Percentiles rank a stretch among this genome's conserved stretches.
Conservation (phyloP, 2,113 vertebrate species). For the Axis porcinus region DNA sequence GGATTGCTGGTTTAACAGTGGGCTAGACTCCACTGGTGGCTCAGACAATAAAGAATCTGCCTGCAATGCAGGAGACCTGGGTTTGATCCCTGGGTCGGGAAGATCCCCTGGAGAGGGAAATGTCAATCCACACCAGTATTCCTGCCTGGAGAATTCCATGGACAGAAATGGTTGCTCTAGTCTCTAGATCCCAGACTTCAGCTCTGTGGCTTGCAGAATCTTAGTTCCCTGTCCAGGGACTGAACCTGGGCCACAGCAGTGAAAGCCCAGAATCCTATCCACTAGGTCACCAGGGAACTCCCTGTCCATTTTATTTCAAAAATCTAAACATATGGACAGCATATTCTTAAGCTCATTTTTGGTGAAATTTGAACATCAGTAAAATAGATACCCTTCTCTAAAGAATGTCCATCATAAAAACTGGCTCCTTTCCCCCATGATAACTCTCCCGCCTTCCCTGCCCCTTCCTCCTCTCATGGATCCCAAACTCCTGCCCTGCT, state of each 20-base stretch:
- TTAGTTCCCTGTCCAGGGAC: not conserved
- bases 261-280: not conserved
- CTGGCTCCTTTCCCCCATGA: not conserved
- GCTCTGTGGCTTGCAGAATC: not conserved
- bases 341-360: not conserved
- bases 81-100: not conserved
- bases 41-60: not conserved
- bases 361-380: not conserved
- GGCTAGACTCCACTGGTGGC: not conserved
- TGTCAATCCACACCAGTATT: not conserved
- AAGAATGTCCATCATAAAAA: not conserved
- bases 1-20: not conserved
- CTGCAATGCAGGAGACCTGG: not conserved
- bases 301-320: not conserved
- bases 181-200: not conserved
- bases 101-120: not conserved
- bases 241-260: not conserved
- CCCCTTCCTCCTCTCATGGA: not conserved
- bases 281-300: not conserved
- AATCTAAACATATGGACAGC: not conserved
- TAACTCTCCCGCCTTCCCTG: not conserved
- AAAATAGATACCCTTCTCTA: not conserved
- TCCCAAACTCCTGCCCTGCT: not conserved
- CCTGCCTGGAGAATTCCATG: not conserved
- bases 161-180: not conserved